A percentile compares a stretch with the other conserved stretches of the same genome.
Conservation (phyloP, 1,140 invertebrate genomes). For the Lycorma delicatula region DNA sequence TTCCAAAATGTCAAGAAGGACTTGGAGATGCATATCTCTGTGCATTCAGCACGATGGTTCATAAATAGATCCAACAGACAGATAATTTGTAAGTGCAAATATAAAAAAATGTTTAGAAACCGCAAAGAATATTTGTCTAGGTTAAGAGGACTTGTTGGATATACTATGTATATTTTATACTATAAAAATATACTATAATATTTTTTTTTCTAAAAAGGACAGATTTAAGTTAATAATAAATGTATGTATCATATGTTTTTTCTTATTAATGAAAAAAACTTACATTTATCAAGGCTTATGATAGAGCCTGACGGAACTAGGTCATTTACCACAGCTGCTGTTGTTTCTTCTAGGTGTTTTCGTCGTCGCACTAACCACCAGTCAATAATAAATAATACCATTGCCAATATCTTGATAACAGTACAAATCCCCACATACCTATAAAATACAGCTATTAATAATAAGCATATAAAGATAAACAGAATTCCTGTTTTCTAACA, state of each 20-base stretch:
- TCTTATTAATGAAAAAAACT: conserved; percentile 37
- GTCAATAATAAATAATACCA: conserved; percentile 76
- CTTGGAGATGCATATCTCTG: too few relatives aligned
- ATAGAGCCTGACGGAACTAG: conserved; percentile 67
- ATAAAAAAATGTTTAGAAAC: too few relatives aligned
- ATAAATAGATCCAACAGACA: too few relatives aligned
- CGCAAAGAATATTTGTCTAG: too few relatives aligned
- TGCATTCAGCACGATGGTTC: too few relatives aligned
- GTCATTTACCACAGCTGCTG: conserved; percentile 60
- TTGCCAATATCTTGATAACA: conserved; percentile 79
- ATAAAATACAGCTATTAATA: too few relatives aligned
- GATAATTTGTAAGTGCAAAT: background rate
- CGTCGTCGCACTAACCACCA: conserved; percentile 78
- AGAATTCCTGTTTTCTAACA: background rate
- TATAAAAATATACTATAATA: background rate
- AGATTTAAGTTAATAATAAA: background rate
- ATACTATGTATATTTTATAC: background rate
- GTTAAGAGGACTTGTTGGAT: too few relatives aligned
- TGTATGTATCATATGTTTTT: background rate
- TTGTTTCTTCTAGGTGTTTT: conserved; percentile 61
- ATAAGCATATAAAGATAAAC: background rate
- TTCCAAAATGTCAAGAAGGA: too few relatives aligned
- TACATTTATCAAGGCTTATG: conserved; percentile 78
- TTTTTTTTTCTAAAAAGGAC: background rate
- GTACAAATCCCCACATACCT: conserved; percentile 86